Conservation (phyloP, 2,888 invertebrate species). For the Tricholauxania praeusta region DNA sequence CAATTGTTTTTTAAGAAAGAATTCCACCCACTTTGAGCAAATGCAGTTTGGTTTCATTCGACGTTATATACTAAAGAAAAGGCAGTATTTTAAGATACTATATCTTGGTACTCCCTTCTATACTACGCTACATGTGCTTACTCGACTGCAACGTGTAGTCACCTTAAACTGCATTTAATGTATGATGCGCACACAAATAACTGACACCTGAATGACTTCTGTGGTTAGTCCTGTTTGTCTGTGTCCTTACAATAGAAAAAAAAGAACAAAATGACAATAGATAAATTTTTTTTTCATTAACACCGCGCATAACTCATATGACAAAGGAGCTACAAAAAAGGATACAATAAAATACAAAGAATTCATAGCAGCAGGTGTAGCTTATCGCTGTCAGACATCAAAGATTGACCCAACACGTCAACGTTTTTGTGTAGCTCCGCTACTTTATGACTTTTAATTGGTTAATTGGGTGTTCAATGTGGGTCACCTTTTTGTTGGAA, state of each 20-base stretch:
- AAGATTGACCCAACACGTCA: slow-evolving; percentile 12
- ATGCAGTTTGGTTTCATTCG: too few species aligned
- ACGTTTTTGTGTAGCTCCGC: slow-evolving; percentile 8
- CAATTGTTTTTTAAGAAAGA: too few species aligned
- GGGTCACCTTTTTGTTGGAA: slow-evolving; percentile 19
- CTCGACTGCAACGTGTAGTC: slow-evolving; percentile 10
- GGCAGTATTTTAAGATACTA: too few species aligned
- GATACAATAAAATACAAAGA: slow-evolving; percentile 38
- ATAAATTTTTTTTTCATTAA: background rate
- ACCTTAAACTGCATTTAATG: slow-evolving; percentile 40
- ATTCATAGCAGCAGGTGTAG: slow-evolving; percentile 29
- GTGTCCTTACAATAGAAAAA: slow-evolving; percentile 4
- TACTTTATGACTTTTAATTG: slow-evolving; percentile 53
- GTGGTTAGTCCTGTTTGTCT: slow-evolving; percentile 25
- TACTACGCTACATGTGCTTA: background rate
- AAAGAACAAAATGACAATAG: slow-evolving; percentile 44
- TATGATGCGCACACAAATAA: slow-evolving; percentile 44
- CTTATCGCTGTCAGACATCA: slow-evolving; percentile 28
- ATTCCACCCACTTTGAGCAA: too few species aligned
- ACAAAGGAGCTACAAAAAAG: slow-evolving; percentile 46
- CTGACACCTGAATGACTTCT: slow-evolving; percentile 24
- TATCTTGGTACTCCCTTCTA: too few species aligned
- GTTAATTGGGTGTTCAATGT: slow-evolving; percentile 53
- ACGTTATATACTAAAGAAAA: too few species aligned
- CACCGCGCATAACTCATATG: slow-evolving; percentile 45